phyloP scores from a whole-genome alignment of 1,140 invertebrate species.

The Eurosta solidaginis region DNA sequence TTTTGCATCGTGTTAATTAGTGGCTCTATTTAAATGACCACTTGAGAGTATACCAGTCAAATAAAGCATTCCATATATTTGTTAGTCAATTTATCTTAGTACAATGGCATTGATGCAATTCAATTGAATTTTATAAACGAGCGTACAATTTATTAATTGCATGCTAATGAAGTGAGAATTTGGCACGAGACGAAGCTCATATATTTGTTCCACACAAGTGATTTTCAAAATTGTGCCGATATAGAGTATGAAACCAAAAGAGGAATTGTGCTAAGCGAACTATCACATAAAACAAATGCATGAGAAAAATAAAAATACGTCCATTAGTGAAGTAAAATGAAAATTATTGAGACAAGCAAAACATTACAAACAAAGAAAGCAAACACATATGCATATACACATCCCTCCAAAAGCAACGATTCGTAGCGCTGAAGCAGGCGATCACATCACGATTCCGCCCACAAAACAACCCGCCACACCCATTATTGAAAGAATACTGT shows the following conservation, averaged over 20 bases:
- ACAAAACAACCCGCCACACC: slow-evolving; percentile 44
- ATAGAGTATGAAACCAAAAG: background rate
- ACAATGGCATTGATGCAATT: background rate
- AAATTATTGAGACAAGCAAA: background rate
- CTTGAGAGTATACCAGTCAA: slow-evolving; percentile 35
- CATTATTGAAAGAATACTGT: background rate
- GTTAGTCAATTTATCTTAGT: background rate
- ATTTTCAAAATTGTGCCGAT: slow-evolving; percentile 42
- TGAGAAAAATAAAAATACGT: too few relatives aligned
- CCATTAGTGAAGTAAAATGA: background rate
- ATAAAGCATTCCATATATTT: background rate
- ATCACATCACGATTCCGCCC: slow-evolving; percentile 50
- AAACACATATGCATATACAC: slow-evolving; percentile 45
- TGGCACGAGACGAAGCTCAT: slow-evolving; percentile 36
- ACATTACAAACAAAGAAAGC: slow-evolving; percentile 41
- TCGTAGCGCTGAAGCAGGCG: background rate
- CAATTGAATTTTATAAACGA: slow-evolving; percentile 24
- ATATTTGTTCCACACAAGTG: slow-evolving; percentile 42
- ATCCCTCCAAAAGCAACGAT: slow-evolving; percentile 49
- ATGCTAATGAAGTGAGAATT: slow-evolving; percentile 18
- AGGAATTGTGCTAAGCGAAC: background rate
- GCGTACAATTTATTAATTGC: slow-evolving; percentile 28
- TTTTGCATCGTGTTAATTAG: too few relatives aligned
- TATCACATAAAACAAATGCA: background rate
- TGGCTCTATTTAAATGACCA: background rate